Evolutionary conservation across 2,113 vertebrate genomes (phyloP), one percentile per base, ranked within the genome.

Genomic region (Romanogobio albipinnatus): DNA sequence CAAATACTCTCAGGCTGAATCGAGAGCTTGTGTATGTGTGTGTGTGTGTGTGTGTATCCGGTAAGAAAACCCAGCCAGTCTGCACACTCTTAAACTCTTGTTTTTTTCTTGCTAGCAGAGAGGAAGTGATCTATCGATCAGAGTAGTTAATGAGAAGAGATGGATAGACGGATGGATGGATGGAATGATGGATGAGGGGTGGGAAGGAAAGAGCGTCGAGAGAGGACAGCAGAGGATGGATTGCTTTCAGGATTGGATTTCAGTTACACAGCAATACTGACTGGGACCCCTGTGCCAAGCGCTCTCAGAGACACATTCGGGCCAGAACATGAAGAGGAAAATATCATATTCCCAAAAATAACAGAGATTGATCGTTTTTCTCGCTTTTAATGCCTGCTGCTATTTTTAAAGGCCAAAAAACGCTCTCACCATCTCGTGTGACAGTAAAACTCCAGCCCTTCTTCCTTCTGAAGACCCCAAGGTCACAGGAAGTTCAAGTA

Each of bases 61-160:
- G 87, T 82, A 86, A 86, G 87, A 26, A 82, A 84, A 82, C 39
- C 82, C 47, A 24, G 81, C 85, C 82, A 84, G 49, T 51, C 73
- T 68, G 33, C 53, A 56, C 53, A 82, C 71, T 84, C 79, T 84
- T 77, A 78, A 86, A 86, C 82, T 84, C 82, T 77, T 81, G 62
- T 84, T 88, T 88, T 82, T 82, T 74, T 82, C n/a, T 36, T 51
- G 82, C 85, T 47, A 82, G 85, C 84, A 86, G 62, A 79, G 78
- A 87, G 86, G 88, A 87, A 89, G 88, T 86, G 84, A 87, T 86
- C 74, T 86, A 89, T 89, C 71, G 88, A 89, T 89, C 68, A 51
- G 26, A 76, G 82, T 59, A 84, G 84, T 83, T 84, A 87, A 89
- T 84, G 88, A 89, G 78, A 68, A 80, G 84, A 84, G 83, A 83